A percentile compares a stretch with the other conserved stretches of the same genome.
Conservation (phyloP, 1,140 invertebrate genomes). For the Euwallacea fornicatus region DNA sequence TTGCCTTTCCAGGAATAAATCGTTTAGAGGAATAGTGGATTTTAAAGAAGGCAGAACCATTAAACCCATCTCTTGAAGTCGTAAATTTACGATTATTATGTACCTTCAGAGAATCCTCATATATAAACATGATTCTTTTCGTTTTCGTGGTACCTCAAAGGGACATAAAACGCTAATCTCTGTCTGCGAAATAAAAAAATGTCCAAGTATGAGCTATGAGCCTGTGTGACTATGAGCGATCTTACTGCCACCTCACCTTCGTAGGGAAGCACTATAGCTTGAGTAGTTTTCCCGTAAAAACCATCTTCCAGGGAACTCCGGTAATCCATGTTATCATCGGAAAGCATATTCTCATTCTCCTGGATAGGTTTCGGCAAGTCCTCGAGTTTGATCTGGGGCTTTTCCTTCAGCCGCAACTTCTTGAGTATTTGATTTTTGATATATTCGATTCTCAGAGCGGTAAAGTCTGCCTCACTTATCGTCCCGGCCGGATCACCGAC, state of each 20-base stretch:
- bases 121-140: too few species aligned
- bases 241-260: slow-evolving; percentile 59
- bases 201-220: too few species aligned
- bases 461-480: slow-evolving; percentile 57
- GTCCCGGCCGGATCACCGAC: slow-evolving; percentile 32
- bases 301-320: slow-evolving; percentile 64
- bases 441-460: slow-evolving; percentile 69
- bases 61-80: too few species aligned
- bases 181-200: too few species aligned
- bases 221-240: too few species aligned
- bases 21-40: too few species aligned
- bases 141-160: too few species aligned
- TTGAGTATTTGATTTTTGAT: slow-evolving; percentile 80
- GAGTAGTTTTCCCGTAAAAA: slow-evolving; percentile 77
- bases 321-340: slow-evolving; percentile 54
- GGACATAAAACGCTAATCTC: too few species aligned
- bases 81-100: too few species aligned
- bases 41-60: too few species aligned
- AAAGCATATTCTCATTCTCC: slow-evolving; percentile 58
- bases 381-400: slow-evolving; percentile 64
- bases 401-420: slow-evolving; percentile 72
- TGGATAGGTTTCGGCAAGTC: slow-evolving; percentile 69
- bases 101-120: too few species aligned
- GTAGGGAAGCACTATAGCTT: slow-evolving; percentile 75
- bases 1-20: too few species aligned